Conservation (phyloP, 2,113 vertebrate genomes). For the Oreocharis arfaki region DNA sequence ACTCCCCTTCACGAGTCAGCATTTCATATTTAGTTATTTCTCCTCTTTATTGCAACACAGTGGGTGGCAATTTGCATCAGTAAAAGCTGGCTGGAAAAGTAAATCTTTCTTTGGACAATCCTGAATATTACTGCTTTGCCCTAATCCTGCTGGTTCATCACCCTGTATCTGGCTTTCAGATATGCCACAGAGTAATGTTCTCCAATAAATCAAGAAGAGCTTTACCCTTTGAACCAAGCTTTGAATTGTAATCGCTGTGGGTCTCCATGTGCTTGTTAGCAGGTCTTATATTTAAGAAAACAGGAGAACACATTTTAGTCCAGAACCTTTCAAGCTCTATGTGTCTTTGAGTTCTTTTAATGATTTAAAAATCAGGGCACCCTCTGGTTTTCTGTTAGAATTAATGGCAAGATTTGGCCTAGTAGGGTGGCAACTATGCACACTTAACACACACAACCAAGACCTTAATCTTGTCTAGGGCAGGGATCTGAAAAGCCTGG, state of each 20-base stretch:
- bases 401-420: not conserved
- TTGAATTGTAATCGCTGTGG: not conserved
- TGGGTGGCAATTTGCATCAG: not conserved
- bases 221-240: not conserved
- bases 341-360: not conserved
- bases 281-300: not conserved
- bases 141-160: not conserved
- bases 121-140: not conserved
- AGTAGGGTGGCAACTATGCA: not conserved
- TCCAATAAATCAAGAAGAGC: not conserved
- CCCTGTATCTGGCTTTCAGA: not conserved
- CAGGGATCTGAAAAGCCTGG: not conserved
- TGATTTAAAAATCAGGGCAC: not conserved
- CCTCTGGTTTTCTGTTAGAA: not conserved
- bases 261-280: not conserved
- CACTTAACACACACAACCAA: not conserved
- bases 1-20: not conserved
- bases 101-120: constrained; percentile 24
- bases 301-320: not conserved
- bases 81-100: constrained; percentile 11
- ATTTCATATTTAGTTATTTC: not conserved
- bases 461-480: not conserved
- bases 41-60: constrained; percentile 5
- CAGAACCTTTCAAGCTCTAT: not conserved
- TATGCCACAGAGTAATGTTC: not conserved